Evolutionary conservation across 2,888 invertebrate species (phyloP), one percentile per base, ranked within the genome.

Genomic region (Rhamphomyia laevipes): DNA sequence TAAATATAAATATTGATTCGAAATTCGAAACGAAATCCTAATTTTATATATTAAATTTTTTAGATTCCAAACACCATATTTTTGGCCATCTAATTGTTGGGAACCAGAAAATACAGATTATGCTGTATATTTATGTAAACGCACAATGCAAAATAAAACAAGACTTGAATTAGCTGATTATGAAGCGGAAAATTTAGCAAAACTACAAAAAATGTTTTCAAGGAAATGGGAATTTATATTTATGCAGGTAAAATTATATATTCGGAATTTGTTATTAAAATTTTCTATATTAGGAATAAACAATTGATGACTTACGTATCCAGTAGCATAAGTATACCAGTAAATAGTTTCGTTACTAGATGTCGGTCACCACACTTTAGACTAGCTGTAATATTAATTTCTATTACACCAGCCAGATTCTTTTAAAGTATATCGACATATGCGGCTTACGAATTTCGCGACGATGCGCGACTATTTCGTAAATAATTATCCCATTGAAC

Each of bases 171-270:
- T 99, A 60, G 96, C 97, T 0, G 99, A 99, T 70, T 99, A 97
- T 67, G 99, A 99, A 68, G 96, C 97, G 1, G 99, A 99, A 70
- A 97, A 96, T 62, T 74, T 99, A 54, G 96, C 97, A 2, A 77
- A 94, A 47, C 74, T 99, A 43, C 99, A 99, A 75, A 97, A 97
- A 74, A 95, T 97, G 91, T 97, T 99, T 73, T 93, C 93, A 15
- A 76, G 97, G 50, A 97, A 99, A 70, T 99, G 99, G 99, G 99
- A 99, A 74, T 97, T 99, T 68, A 97, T 99, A 62, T 97, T 95
- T 71, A 96, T 99, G 96, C 99, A 99, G 74, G 99, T 67, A 41
- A 49, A n/a, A 48, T 49, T 31, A n/a, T 2, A 35, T 9, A 12
- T 16, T 6, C 13, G 7, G 15, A 4, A 2, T 18, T n/a, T n/a